Percentiles rank a stretch among this genome's conserved stretches.
These are phyloP conservation scores for Philaethria dido DNA, from an alignment of 2,888 invertebrate species.

Conservation along the genomic window DNA sequence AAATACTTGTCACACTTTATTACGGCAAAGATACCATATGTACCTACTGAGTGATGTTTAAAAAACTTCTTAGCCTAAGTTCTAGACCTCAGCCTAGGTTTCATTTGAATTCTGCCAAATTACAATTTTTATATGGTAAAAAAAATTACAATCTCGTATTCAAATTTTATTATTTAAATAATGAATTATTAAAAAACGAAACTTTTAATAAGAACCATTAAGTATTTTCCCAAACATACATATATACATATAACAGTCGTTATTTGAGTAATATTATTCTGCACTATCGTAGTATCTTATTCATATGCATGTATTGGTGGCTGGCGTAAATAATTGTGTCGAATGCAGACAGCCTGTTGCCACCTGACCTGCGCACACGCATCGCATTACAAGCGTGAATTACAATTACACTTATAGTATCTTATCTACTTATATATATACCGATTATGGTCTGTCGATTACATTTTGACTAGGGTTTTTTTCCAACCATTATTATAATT, in stretches of 20 bases:
- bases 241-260: not conserved
- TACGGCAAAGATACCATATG: too few species aligned
- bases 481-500: not conserved
- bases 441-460: not conserved
- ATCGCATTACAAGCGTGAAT: constrained; percentile 31
- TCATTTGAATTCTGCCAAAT: too few species aligned
- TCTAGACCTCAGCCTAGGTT: too few species aligned
- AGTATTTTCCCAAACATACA: not conserved
- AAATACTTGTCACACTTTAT: too few species aligned
- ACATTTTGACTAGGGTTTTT: not conserved
- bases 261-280: not conserved
- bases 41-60: too few species aligned
- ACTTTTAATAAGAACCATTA: too few species aligned
- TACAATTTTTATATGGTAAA: too few species aligned
- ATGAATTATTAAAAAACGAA: too few species aligned
- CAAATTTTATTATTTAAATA: too few species aligned
- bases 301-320: constrained; percentile 49
- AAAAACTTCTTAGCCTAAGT: too few species aligned
- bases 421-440: constrained; percentile 1
- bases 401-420: not conserved
- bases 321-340: constrained; percentile 55
- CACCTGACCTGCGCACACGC: constrained; percentile 51
- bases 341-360: constrained; percentile 63
- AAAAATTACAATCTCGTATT: too few species aligned
- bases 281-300: constrained; percentile 2